These are phyloP conservation scores for Motacilla tschutschensis DNA, from an alignment of 2,113 vertebrate species.

Conservation along the genomic window DNA sequence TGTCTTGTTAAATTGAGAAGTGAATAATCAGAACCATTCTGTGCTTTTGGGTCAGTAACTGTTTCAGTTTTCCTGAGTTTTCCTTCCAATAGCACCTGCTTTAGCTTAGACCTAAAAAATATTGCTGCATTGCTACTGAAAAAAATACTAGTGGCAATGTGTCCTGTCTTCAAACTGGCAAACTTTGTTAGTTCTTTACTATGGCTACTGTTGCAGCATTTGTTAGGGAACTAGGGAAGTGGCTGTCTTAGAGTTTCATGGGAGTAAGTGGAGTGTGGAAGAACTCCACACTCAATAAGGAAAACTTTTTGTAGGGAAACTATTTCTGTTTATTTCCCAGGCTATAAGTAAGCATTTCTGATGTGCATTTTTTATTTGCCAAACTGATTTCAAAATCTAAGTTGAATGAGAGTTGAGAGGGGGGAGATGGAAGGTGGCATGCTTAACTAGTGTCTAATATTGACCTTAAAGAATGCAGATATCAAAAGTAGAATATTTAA, in stretches of 20 bases:
- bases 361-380: neutral
- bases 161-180: neutral
- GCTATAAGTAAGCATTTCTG: neutral
- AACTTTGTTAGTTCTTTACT: neutral
- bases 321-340: neutral
- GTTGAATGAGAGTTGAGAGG: neutral
- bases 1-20: neutral
- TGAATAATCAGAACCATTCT: neutral
- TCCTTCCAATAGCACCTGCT: neutral
- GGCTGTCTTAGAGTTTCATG: rapidly evolving
- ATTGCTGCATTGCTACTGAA: neutral
- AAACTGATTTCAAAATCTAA: neutral
- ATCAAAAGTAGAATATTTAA: neutral
- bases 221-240: neutral
- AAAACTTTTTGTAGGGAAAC: neutral
- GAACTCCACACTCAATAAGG: neutral
- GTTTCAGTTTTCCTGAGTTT: neutral
- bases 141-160: neutral
- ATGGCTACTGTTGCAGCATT: neutral
- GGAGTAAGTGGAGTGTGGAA: neutral
- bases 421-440: rapidly evolving
- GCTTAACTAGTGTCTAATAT: neutral
- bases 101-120: neutral
- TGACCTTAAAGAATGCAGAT: neutral
- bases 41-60: neutral